Percentiles rank a stretch among this genome's conserved stretches.
Conservation (phyloP, 2,797 vertebrate species). For the Danio albolineatus region DNA sequence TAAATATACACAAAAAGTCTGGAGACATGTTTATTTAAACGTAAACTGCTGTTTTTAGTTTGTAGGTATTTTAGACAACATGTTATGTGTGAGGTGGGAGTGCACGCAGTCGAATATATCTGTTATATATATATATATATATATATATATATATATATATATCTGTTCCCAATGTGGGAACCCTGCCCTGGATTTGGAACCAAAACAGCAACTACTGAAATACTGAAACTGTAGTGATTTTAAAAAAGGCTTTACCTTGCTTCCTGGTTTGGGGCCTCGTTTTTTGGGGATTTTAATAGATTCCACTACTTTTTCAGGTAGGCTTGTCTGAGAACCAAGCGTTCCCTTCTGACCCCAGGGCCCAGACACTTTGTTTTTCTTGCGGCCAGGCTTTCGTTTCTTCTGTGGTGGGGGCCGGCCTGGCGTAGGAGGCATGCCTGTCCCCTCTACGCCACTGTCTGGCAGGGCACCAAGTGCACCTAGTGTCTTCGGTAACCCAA, state of each 20-base stretch:
- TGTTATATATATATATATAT: no score
- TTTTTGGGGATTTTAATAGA: constrained; percentile 96
- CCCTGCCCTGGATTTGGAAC: no score
- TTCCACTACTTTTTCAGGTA: constrained; percentile 83
- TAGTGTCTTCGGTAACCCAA: constrained; percentile 90
- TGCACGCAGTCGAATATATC: not conserved
- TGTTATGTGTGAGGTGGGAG: not conserved
- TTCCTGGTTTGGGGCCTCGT: constrained; percentile 96
- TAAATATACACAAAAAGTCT: not conserved
- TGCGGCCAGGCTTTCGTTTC: constrained; percentile 92
- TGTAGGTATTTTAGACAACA: no score
- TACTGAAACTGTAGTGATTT: no score
- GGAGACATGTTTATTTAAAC: not conserved
- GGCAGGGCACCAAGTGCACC: constrained; percentile 81
- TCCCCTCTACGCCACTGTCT: constrained; percentile 86
- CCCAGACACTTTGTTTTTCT: constrained; percentile 83
- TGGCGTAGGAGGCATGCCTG: constrained; percentile 84
- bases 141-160: no score
- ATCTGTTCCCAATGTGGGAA: no score
- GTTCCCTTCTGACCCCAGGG: constrained; percentile 75
- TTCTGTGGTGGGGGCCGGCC: constrained; percentile 87
- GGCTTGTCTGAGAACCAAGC: constrained; percentile 77
- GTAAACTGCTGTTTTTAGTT: no score
- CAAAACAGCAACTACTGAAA: no score
- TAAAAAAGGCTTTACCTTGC: constrained; percentile 81